Evolutionary conservation across 2,797 vertebrate species (phyloP).

Genomic region (Mycteria americana): DNA sequence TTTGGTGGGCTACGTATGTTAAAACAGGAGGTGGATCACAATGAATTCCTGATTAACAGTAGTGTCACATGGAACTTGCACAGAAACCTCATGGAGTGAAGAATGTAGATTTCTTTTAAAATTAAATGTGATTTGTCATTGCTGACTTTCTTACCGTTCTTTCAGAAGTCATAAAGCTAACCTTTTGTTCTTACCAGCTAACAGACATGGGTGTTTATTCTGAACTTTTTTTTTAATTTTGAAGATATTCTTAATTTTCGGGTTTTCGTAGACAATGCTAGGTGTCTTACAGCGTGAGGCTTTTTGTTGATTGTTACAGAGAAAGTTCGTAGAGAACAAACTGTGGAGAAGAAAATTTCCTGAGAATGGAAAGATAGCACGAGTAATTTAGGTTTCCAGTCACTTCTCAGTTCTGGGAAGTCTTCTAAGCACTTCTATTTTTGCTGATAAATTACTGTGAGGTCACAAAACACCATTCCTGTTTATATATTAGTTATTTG

Average conservation of each 20-base stretch:
- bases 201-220: background rate
- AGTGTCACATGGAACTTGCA: background rate
- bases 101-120: background rate
- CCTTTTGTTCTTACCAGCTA: background rate
- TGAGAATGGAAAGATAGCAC: background rate
- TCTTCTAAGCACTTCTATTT: background rate
- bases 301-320: background rate
- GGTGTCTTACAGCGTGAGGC: background rate
- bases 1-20: background rate
- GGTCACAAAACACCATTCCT: background rate
- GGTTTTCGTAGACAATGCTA: background rate
- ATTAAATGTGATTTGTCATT: background rate
- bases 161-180: background rate
- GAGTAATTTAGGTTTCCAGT: background rate
- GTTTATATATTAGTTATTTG: background rate
- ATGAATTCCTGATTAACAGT: background rate
- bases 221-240: background rate
- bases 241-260: background rate
- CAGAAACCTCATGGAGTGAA: background rate
- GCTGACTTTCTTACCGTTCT: background rate
- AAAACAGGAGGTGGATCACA: background rate
- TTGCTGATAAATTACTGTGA: background rate
- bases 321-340: background rate
- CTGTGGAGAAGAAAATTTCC: background rate
- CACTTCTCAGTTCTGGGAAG: background rate